Conservation (phyloP, 2,797 vertebrate species). For the Muscicapa comitata region DNA sequence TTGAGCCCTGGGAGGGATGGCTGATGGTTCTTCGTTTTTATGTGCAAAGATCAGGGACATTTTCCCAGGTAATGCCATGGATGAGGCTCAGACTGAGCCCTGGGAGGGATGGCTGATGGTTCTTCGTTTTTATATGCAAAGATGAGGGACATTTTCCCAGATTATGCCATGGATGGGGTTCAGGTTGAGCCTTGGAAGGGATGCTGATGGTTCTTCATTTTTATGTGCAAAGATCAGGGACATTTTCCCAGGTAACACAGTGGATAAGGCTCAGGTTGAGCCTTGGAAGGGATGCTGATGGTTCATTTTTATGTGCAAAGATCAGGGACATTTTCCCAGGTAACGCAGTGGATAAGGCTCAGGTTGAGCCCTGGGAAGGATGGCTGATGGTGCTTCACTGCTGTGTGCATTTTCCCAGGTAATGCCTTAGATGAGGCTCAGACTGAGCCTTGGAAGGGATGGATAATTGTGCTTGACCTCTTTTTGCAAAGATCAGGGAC, state of each 20-base stretch:
- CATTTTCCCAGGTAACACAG: fast-evolving
- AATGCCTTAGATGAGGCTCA: too few relatives aligned
- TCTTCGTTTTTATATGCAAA: neutral
- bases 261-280: neutral
- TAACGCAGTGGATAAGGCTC: neutral
- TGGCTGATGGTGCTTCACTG: too few relatives aligned
- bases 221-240: neutral
- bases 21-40: too few relatives aligned
- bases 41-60: too few relatives aligned
- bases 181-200: neutral
- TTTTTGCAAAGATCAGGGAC: neutral
- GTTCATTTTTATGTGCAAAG: too few relatives aligned
- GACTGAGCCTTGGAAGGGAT: too few relatives aligned
- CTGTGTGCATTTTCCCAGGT: neutral
- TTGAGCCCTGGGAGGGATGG: too few relatives aligned
- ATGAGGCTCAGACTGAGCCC: too few relatives aligned
- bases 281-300: neutral
- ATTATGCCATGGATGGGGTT: neutral
- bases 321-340: neutral
- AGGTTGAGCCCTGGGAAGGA: too few relatives aligned
- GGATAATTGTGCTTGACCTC: too few relatives aligned
- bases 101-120: too few relatives aligned
- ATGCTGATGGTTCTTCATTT: neutral
- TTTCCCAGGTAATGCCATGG: neutral
- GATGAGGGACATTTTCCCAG: neutral